Base-by-base conservation (phyloP, 1,140 invertebrate genomes). In the Macrobrachium nipponense region DNA sequence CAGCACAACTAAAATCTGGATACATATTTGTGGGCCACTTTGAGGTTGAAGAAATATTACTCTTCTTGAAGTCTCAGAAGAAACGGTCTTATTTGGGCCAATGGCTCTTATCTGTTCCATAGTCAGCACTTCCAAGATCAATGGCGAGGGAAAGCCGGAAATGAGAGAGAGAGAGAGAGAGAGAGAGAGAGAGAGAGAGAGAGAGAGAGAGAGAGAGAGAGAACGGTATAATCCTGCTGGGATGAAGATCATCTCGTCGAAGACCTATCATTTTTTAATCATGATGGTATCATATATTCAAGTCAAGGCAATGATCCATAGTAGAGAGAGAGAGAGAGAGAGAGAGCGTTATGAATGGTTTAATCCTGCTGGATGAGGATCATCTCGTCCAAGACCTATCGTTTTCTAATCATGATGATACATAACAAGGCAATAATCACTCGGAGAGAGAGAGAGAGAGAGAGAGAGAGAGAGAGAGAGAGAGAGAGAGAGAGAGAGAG, bases 401-500 rank as follows among this genome's bases (percentile, higher is more conserved):
- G 20, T 15, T 58, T 76, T 76, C 14, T 58, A 44, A 76, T 58
- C 73, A 43, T 76, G n/a, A 81, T 75, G 7, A 70, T 27, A 68
- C 75, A 44, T 23, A 43, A 80, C n/a, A 36, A 23, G 60, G 51
- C 18, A 62, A 79, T 23, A 51, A 44, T 20, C 23, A 6, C 14
- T 2, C 4, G 20, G 73, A 76, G 73, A 76, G 73, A 76, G 73
- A 76, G 73, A 76, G 73, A 76, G 73, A 76, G 73, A 76, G 73
- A 51, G 27, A 76, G n/a, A 60, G 77, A 58, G 20, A 79, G 51
- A 64, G 20, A 36, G 14, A 80, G 78, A 62, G 60, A 62, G 6
- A 58, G 18, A 44, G 17, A 5, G n/a, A n/a, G 66, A 72, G 15
- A 82, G 12, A 81, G 27, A 44, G 64, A 44, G 27, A 82, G 64